Base-by-base conservation (phyloP, 2,888 invertebrate genomes). In the Charanyca ferruginea region DNA sequence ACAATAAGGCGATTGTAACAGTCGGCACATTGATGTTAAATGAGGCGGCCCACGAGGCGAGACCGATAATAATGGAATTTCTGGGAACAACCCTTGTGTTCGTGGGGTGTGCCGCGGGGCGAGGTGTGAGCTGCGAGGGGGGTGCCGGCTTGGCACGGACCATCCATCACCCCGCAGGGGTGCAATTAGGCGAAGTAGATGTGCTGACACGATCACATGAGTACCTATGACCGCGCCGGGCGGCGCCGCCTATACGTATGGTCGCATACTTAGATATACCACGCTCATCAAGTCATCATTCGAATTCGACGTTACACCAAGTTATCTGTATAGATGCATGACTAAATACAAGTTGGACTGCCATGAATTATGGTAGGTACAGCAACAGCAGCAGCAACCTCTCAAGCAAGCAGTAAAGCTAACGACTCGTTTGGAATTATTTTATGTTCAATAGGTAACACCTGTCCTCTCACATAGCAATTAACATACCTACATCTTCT, bases 1-100 rank as follows among this genome's bases (percentile, higher is more conserved):
- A 85, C 83, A 85, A 85, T 83, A 66, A 67, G 70, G 63, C 74
- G 83, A 86, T 83, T 87, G 87, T 87, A 83, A 84, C 80, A 87
- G 87, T 87, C 89, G 87, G 87, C 83, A 81, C 81, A 85, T 85
- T 87, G 90, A 90, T 89, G 89, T 92, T 89, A 92, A 92, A 92
- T 89, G 89, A 88, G 91, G 84, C 87, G 86, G 78, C 79, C 83
- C 77, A 80, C 79, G 69, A 79, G 71, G 87, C 86, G 86, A 88
- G 84, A 83, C 84, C 83, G 82, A 89, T 90, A 89, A 93, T 94
- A 94, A 94, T 94, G 92, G 92, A 91, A 93, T 94, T 95, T 94
- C 94, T 93, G 90, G 90, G 92, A 95, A 95, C 94, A 93, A 93
- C 94, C 94, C 94, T 92, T 91, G 89, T 91, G 87, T 85, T 84